phyloP scores from a whole-genome alignment of 30 jellyfish, hydroid and myxozoan species.

The Mastigias papua region DNA sequence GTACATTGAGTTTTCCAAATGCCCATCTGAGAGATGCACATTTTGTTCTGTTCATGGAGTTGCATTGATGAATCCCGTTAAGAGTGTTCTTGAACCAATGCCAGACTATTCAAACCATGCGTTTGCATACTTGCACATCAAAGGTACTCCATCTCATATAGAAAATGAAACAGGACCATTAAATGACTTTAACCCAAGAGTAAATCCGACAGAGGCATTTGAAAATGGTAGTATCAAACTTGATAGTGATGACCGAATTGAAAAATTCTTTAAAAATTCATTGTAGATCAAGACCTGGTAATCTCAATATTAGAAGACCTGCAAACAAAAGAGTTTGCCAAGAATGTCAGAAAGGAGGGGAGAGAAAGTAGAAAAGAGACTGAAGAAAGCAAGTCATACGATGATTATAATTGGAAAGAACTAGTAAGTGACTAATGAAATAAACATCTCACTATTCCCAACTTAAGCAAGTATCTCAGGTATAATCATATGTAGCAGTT shows the following conservation, averaged over 20 bases:
- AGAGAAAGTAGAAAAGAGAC: constrained; percentile 17
- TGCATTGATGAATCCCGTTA: not conserved
- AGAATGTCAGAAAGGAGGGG: constrained; percentile 31
- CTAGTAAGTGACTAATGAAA: too few relatives aligned
- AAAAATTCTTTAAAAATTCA: not conserved
- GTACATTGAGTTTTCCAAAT: not conserved
- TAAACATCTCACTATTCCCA: not conserved
- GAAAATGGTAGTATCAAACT: not conserved
- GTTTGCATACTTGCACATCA: constrained; percentile 18
- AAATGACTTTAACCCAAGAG: constrained; percentile 49
- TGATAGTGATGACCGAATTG: not conserved
- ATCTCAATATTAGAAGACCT: constrained; percentile 38
- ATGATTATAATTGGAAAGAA: too few relatives aligned
- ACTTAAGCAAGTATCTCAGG: constrained; percentile 5
- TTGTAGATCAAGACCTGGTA: not conserved
- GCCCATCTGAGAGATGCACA: not conserved
- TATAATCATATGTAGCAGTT: too few relatives aligned
- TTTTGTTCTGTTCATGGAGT: not conserved
- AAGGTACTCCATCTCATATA: constrained; percentile 3
- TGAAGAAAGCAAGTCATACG: too few relatives aligned
- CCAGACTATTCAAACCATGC: constrained; percentile 18
- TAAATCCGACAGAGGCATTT: not conserved
- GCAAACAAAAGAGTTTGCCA: too few relatives aligned
- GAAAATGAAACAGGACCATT: not conserved
- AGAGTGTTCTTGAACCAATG: constrained; percentile 43